Evolutionary conservation across 2,888 invertebrate species (phyloP).

Genomic region (Rhopalosiphum nymphaeae): DNA sequence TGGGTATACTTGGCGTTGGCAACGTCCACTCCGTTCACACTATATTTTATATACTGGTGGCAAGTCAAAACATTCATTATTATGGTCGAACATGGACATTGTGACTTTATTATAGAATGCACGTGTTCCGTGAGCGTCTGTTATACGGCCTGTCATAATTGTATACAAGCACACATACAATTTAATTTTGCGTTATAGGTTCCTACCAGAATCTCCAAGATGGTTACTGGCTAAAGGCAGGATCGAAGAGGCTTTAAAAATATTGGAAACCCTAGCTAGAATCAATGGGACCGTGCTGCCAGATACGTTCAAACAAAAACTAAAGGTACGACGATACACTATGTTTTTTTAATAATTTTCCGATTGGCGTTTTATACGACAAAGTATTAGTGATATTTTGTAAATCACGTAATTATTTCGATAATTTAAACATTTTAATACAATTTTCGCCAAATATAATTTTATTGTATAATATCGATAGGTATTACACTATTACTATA

Average conservation of each 20-base stretch:
- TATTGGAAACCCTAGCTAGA: slow-evolving; percentile 82
- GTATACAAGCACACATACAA: neutral
- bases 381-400: neutral
- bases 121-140: neutral
- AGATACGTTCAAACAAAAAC: slow-evolving; percentile 78
- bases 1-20: slow-evolving; percentile 86
- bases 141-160: neutral
- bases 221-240: slow-evolving; percentile 89
- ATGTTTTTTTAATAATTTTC: neutral
- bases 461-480: neutral
- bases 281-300: slow-evolving; percentile 84
- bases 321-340: slow-evolving; percentile 71
- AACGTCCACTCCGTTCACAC: slow-evolving; percentile 86
- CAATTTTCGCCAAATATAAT: neutral
- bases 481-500: neutral
- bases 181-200: slow-evolving; percentile 70
- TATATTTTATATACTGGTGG: slow-evolving; percentile 88
- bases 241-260: slow-evolving; percentile 84
- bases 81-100: neutral
- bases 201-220: slow-evolving; percentile 90
- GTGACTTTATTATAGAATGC: neutral
- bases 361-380: neutral
- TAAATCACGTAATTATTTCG: neutral
- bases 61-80: slow-evolving; percentile 69
- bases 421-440: neutral